Conservation (phyloP, 1,140 invertebrate genomes). For the Harlomillsia oculata region DNA sequence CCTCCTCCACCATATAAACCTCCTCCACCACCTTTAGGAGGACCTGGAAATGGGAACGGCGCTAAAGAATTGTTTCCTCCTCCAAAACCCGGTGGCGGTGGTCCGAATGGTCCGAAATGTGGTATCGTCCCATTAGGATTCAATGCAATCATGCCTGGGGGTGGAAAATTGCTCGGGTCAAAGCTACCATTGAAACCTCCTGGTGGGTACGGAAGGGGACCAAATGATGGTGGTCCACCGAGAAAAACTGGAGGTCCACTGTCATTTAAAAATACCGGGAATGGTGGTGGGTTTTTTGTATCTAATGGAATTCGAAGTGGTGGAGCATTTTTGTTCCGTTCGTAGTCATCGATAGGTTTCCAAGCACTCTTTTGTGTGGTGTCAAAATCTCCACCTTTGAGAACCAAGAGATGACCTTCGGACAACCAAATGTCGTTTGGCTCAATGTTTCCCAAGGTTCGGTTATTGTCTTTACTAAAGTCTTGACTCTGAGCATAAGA, state of each 20-base stretch:
- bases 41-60: constrained; percentile 38
- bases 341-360: constrained; percentile 70
- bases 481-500: constrained; percentile 65
- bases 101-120: constrained; percentile 13
- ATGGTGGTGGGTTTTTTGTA: constrained; percentile 72
- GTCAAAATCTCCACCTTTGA: constrained; percentile 58
- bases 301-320: constrained; percentile 59
- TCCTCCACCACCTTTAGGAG: constrained; percentile 29
- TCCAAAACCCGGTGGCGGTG: constrained; percentile 10
- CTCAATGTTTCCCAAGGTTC: constrained; percentile 59
- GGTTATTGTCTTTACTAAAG: constrained; percentile 49
- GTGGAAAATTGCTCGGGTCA: constrained; percentile 41
- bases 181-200: constrained; percentile 44
- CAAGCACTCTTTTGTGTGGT: constrained; percentile 44
- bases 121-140: constrained; percentile 30
- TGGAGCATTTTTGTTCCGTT: constrained; percentile 47
- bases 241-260: constrained; percentile 65
- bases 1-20: constrained; percentile 21
- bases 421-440: constrained; percentile 80
- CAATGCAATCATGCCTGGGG: constrained; percentile 31
- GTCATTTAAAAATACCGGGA: constrained; percentile 64
- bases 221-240: constrained; percentile 43
- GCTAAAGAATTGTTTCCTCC: constrained; percentile 9
- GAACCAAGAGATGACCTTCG: constrained; percentile 72
- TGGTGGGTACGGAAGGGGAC: constrained; percentile 39